Evolutionary conservation across 2,888 invertebrate species (phyloP).

Genomic region (Suillia variegata): DNA sequence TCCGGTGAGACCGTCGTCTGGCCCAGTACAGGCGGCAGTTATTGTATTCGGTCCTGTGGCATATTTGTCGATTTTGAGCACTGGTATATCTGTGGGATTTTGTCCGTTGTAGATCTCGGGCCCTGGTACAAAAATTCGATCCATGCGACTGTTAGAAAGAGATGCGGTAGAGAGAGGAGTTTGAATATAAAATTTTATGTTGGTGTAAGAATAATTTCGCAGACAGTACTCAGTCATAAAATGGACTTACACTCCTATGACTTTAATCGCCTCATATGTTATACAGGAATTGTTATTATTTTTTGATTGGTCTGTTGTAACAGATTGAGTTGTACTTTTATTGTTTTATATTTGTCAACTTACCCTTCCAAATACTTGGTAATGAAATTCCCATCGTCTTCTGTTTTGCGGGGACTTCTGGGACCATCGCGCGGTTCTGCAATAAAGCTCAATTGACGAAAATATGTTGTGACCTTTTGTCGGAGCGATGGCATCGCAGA

Average conservation of each 20-base stretch:
- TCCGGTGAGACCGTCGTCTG: conserved; percentile 78
- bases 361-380: conserved; percentile 75
- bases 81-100: conserved; percentile 75
- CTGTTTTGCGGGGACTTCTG: conserved; percentile 52
- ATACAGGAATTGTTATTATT: no score
- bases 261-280: no score
- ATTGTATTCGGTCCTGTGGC: conserved; percentile 65
- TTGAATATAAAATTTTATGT: no score
- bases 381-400: conserved; percentile 70
- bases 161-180: not conserved
- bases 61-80: conserved; percentile 64
- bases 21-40: conserved; percentile 79
- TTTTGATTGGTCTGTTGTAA: no score
- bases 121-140: conserved; percentile 50
- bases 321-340: no score
- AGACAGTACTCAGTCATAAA: no score
- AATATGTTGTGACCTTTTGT: conserved; percentile 74
- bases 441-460: conserved; percentile 73
- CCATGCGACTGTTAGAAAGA: conserved; percentile 56
- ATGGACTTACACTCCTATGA: no score
- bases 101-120: conserved; percentile 70
- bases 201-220: no score
- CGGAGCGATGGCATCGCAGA: conserved; percentile 70
- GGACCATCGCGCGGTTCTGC: conserved; percentile 65
- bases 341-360: conserved; percentile 35